A percentile compares a stretch with the other conserved stretches of the same genome.
phyloP scores from a whole-genome alignment of 2,797 vertebrate genomes.

The Macrochelys suwanniensis region DNA sequence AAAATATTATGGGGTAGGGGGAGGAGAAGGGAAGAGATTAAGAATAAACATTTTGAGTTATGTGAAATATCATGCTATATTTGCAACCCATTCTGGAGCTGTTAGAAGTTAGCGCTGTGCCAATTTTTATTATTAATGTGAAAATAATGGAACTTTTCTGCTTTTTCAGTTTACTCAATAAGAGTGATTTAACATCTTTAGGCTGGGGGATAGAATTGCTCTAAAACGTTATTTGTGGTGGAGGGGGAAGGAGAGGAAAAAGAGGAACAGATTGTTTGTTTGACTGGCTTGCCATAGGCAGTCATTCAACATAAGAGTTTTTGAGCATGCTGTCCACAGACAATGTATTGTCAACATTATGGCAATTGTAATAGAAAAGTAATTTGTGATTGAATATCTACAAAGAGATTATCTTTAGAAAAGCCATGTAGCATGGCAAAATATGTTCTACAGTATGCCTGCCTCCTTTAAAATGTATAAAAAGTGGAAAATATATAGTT shows the following conservation, averaged over 20 bases:
- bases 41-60: constrained; percentile 80
- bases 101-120: constrained; percentile 87
- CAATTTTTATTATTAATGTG: constrained; percentile 76
- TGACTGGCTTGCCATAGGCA: background rate
- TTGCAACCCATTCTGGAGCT: constrained; percentile 84
- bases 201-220: constrained; percentile 18
- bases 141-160: constrained; percentile 54
- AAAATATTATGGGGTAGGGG: constrained; percentile 80
- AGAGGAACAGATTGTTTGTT: constrained; percentile 40
- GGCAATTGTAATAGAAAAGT: background rate
- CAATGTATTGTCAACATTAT: background rate
- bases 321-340: constrained; percentile 25
- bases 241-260: constrained; percentile 36
- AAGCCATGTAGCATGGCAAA: background rate
- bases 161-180: constrained; percentile 45
- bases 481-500: background rate
- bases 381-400: background rate
- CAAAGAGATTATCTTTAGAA: background rate
- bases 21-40: constrained; percentile 77
- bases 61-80: constrained; percentile 77
- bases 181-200: background rate
- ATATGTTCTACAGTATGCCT: background rate
- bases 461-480: background rate
- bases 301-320: constrained; percentile 24
- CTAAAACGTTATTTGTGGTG: background rate